These are phyloP conservation scores for Artemia franciscana DNA, from an alignment of 1,140 invertebrate genomes.

Conservation along the genomic window DNA sequence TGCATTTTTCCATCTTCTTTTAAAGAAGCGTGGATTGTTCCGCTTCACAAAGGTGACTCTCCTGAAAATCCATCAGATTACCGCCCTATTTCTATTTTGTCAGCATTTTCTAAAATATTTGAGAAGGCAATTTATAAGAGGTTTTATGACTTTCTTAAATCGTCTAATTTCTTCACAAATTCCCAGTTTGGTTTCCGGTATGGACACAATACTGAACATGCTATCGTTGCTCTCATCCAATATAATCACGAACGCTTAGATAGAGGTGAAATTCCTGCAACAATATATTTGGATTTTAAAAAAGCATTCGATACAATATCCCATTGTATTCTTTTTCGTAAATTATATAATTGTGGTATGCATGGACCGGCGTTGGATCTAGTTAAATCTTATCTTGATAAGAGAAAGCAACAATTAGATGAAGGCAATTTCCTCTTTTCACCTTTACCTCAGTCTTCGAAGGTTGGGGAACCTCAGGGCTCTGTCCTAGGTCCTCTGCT, in stretches of 20 bases:
- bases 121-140: too few species aligned
- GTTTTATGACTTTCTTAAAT: neutral
- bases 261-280: neutral
- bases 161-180: neutral
- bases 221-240: neutral
- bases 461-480: neutral
- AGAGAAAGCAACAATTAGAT: neutral
- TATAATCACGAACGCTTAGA: neutral
- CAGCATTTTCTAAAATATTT: too few species aligned
- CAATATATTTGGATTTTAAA: neutral
- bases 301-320: neutral
- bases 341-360: neutral
- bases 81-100: too few species aligned
- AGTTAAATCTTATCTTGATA: neutral
- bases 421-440: neutral
- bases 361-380: neutral
- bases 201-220: neutral
- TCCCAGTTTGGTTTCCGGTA: neutral
- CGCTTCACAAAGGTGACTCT: too few species aligned
- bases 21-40: too few species aligned
- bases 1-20: too few species aligned
- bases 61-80: too few species aligned
- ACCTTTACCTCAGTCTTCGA: neutral
- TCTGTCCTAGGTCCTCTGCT: neutral
- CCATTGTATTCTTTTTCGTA: neutral